Base-by-base conservation (phyloP, 2,113 vertebrate genomes). In the Pteruthius melanotis region DNA sequence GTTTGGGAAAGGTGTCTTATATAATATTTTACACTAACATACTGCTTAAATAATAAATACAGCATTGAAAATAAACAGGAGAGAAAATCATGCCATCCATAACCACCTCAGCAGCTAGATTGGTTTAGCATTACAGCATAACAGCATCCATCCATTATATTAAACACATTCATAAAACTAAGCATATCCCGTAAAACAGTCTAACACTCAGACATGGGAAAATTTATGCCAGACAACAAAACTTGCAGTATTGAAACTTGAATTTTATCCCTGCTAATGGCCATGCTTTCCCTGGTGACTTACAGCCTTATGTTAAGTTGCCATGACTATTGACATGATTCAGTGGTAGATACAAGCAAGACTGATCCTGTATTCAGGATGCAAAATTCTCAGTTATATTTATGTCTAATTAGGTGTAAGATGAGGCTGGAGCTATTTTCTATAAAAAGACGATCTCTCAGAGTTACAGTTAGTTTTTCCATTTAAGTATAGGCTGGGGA, bases 11-110 rank as follows among this genome's bases (percentile, higher is more conserved):
- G 56, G 83, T 70, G 69, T 93, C 92, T 74, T 80, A 49, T 45
- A 3, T 75, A 90, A 83, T 88, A 65, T 89, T 90, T 96, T 87
- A 76, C 64, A 72, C 45, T 84, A 90, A 82, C 44, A 49, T 37
- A 68, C 61, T 35, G 44, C 63, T 90, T 91, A 87, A 95, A 89
- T 90, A 96, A 94, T 92, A 93, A 92, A 94, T 87, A 87, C 77
- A 89, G 22, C 72, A 76, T 39, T 92, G 90, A 57, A 90, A 95
- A 81, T 94, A 81, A 86, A 81, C 42, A 76, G 82, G 75, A 59
- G 66, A 69, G 53, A 65, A 93, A 94, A 78, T 35, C 26, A 15
- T 84, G 60, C 76, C 60, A 75, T 90, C 65, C 88, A 61, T 93
- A 94, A 93, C 79, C 64, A 90, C 40, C 80, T 85, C 75, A 63